Conservation (phyloP, 1,140 invertebrate species). For the Papilio polytes region DNA sequence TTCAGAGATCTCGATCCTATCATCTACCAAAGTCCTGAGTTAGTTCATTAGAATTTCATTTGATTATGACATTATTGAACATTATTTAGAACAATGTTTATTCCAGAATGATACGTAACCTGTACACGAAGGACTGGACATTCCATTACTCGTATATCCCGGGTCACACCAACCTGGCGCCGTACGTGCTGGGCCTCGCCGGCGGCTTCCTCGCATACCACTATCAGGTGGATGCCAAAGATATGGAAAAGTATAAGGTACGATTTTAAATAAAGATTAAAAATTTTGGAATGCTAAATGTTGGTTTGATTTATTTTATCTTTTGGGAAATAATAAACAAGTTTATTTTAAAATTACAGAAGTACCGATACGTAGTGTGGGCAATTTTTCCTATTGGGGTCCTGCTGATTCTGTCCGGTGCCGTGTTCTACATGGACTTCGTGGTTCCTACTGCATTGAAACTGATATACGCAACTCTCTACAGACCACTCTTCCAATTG, state of each 20-base stretch:
- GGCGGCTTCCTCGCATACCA: conserved; percentile 68
- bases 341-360: conserved; percentile 56
- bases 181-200: conserved; percentile 68
- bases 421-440: conserved; percentile 62
- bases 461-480: conserved; percentile 64
- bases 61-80: neutral
- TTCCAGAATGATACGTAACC: conserved; percentile 61
- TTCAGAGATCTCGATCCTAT: conserved; percentile 64
- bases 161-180: conserved; percentile 72
- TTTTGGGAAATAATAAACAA: neutral
- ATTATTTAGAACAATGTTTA: neutral
- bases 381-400: conserved; percentile 61
- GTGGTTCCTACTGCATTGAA: conserved; percentile 41
- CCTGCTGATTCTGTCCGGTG: conserved; percentile 63
- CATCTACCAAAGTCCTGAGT: conserved; percentile 75
- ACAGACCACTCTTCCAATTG: conserved; percentile 65
- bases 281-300: too few species aligned
- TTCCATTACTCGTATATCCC: conserved; percentile 69
- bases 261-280: neutral
- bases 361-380: conserved; percentile 59
- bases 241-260: conserved; percentile 66
- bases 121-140: conserved; percentile 63
- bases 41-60: conserved; percentile 44
- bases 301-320: neutral
- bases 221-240: conserved; percentile 64